phyloP scores from a whole-genome alignment of 2,888 invertebrate genomes.

The Neocrepidodera transversa region DNA sequence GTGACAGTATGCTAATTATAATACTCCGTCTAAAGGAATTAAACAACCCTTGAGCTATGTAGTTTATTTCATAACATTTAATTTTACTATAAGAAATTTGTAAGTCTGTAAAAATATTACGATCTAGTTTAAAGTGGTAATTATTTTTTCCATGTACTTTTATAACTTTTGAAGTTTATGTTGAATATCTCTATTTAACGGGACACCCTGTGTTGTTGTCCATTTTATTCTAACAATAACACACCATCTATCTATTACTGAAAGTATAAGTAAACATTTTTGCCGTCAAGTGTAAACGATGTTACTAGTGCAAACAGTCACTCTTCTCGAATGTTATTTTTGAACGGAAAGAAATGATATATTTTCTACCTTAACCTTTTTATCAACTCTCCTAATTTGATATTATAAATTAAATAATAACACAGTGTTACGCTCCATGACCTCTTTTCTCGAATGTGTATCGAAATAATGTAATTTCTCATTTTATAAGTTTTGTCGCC shows the following conservation, averaged over 20 bases:
- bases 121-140: too few species aligned
- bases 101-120: too few species aligned
- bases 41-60: too few species aligned
- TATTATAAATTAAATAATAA: slow-evolving; percentile 45
- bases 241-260: slow-evolving; percentile 58
- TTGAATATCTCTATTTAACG: too few species aligned
- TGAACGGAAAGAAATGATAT: slow-evolving; percentile 47
- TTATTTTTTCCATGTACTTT: background rate
- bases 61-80: too few species aligned
- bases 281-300: slow-evolving; percentile 51
- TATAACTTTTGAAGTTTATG: background rate
- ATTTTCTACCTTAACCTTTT: slow-evolving; percentile 41
- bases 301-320: slow-evolving; percentile 57
- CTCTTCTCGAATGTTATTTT: slow-evolving; percentile 50
- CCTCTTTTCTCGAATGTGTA: slow-evolving; percentile 20
- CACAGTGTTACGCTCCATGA: slow-evolving; percentile 21
- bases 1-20: too few species aligned
- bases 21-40: too few species aligned
- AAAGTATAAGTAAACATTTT: slow-evolving; percentile 60
- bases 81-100: too few species aligned
- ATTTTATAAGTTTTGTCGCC: slow-evolving; percentile 8
- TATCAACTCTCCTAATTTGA: slow-evolving; percentile 39
- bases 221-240: slow-evolving; percentile 55
- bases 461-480: background rate
- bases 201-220: slow-evolving; percentile 35